Base-by-base conservation (phyloP, 2,113 vertebrate genomes). In the Actenoides lindsayi region DNA sequence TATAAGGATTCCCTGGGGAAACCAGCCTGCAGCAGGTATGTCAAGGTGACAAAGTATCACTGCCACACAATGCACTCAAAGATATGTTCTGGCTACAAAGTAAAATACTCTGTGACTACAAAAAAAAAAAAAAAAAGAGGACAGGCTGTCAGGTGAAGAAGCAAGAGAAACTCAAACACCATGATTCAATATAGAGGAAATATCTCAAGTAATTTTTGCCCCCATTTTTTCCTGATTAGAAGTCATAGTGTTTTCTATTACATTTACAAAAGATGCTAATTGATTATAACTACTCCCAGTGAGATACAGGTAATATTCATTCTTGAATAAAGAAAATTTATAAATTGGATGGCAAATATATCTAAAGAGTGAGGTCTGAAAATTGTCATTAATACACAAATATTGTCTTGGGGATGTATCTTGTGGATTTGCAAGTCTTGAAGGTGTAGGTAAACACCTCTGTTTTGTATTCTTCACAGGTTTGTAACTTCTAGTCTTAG, bases 31-130 rank as follows among this genome's bases (percentile, higher is more conserved):
- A 94, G 83, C 33, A 93, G 41, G 93, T 85, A 88, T 37, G 92
- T 96, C 93, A 94, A 92, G 81, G 89, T 97, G 88, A 96, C 89
- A 85, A 95, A 96, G 77, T 83, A 91, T 78, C 60, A 41, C 57
- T 88, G 79, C 83, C 50, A 89, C 46, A 93, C 53, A 59, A 91
- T 67, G 48, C 50, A 80, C 56, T 88, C 63, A 92, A 90, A 87
- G 87, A 42, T 82, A 80, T 35, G 33, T 88, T 91, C 71, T 83
- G 54, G 79, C 13, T 51, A 94, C 59, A 48, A 86, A 11, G 30
- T 92, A 88, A 93, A 93, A 94, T 75, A 91, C 42, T n/a, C 57
- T 82, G 50, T 68, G 53, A 89, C 41, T 83, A 75, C 10, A 46
- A 81, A 63, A 92, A 74, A 68, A 33, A 74, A 68, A 33, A 77